Percentiles rank a stretch among this genome's conserved stretches.
Evolutionary conservation across 2,113 vertebrate genomes (phyloP).

Genomic region (Bagarius yarrelli): DNA sequence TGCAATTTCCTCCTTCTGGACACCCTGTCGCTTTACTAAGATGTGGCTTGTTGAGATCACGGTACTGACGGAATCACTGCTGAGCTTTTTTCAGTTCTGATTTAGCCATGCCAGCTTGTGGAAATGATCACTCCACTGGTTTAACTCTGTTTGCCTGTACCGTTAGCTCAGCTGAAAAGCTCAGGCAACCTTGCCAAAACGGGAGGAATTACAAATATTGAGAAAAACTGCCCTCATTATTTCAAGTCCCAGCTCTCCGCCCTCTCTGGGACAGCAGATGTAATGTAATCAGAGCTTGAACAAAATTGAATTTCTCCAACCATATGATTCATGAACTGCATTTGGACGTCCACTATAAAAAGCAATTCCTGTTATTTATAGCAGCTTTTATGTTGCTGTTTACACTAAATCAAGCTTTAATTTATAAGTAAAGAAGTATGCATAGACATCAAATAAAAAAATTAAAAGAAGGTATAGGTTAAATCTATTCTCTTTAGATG

Average conservation of each 20-base stretch:
- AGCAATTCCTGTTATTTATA: conserved; percentile 47
- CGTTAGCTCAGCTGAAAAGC: conserved; percentile 29
- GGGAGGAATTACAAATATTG: conserved; percentile 42
- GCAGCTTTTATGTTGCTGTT: conserved; percentile 15
- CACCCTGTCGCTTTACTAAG: conserved; percentile 22
- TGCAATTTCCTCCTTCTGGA: conserved; percentile 16
- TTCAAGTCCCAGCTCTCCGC: conserved; percentile 35
- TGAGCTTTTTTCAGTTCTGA: conserved; percentile 17
- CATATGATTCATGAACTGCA: conserved; percentile 27
- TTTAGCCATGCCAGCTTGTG: conserved; percentile 1
- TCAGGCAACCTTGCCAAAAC: conserved; percentile 37
- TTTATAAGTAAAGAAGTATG: conserved; percentile 27
- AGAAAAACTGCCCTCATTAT: conserved; percentile 46
- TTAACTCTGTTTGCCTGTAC: conserved; percentile 40
- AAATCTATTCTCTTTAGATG: conserved; percentile 23
- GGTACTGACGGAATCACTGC: neutral
- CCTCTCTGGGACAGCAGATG: conserved; percentile 23
- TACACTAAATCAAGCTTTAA: conserved; percentile 20
- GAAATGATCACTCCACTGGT: conserved; percentile 31
- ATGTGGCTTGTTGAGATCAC: conserved; percentile 9
- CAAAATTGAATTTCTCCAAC: conserved; percentile 19
- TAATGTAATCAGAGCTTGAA: conserved; percentile 38
- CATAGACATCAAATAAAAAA: conserved; percentile 14
- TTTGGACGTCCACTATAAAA: conserved; percentile 15
- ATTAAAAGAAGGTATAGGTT: conserved; percentile 5